Percentiles rank a stretch among this genome's conserved stretches.
phyloP scores from a whole-genome alignment of 2,888 invertebrate genomes.

The Ormyrus nitidulus region DNA sequence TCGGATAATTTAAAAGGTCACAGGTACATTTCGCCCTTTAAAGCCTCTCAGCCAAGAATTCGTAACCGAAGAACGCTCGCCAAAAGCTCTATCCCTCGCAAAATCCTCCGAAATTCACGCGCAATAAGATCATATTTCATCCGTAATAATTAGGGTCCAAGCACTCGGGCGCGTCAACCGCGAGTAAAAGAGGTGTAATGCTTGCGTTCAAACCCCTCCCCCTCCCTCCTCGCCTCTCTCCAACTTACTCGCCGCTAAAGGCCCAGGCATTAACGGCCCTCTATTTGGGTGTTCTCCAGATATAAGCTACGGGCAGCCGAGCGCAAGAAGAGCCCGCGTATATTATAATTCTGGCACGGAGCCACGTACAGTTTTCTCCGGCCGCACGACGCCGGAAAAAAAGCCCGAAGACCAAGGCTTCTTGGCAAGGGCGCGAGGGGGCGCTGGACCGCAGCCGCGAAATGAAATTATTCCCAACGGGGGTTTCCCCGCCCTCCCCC shows the following conservation, averaged over 20 bases:
- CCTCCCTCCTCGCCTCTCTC: neutral
- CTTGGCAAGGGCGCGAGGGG: conserved; percentile 27
- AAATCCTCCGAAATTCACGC: conserved; percentile 41
- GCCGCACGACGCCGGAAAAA: neutral
- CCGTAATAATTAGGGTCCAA: conserved; percentile 49
- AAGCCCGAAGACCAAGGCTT: conserved; percentile 19
- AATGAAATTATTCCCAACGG: conserved; percentile 38
- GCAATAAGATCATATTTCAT: conserved; percentile 53
- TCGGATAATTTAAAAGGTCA: no score
- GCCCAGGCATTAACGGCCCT: conserved; percentile 35
- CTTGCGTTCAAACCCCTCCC: conserved; percentile 5
- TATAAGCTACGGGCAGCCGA: neutral
- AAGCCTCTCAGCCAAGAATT: neutral
- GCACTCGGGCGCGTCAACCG: neutral
- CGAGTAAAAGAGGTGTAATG: conserved; percentile 42
- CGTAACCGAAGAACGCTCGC: no score
- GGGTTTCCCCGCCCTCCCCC: neutral
- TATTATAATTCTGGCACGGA: conserved; percentile 49
- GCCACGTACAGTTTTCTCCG: conserved; percentile 27
- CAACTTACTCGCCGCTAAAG: neutral
- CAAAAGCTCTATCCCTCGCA: neutral
- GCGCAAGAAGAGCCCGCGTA: conserved; percentile 23
- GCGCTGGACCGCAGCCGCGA: neutral
- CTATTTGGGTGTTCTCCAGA: conserved; percentile 49
- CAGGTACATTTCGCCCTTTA: no score